Evolutionary conservation across 2,797 vertebrate genomes (phyloP), one percentile per base, ranked within the genome.

Genomic region (Channallabes apus): DNA sequence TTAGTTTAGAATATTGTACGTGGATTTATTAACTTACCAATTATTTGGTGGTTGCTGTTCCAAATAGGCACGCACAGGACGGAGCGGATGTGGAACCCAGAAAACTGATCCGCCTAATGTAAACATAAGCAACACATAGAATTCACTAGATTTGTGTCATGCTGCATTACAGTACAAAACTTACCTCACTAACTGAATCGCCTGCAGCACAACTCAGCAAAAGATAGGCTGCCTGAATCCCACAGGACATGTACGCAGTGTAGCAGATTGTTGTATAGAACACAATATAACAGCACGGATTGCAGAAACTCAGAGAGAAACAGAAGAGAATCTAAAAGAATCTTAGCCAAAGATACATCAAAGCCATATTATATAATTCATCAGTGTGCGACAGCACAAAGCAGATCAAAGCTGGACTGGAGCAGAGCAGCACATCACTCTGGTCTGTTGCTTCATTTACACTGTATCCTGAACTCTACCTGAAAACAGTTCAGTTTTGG

Each of bases 41-140:
- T 99, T 93, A 99, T 99, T 94, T 99, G 98, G 89, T 99, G 98
- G 90, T 94, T 98, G 93, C 97, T 99, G 93, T 99, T 99, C 98
- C 98, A 99, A 92, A 99, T 99, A 54, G 98, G 98, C 89, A 99
- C 98, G 89, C 98, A 99, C 80, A 99, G 96, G 90, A 99, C 97
- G 41, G 98, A 99, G 88, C 97, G 96, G 91, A 98, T 99, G 85
- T 99, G 98, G 93, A 99, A 99, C 87, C 98, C 97, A 68, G 97
- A 97, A 92, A 99, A 98, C 92, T 99, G 98, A 90, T 99, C 98
- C 79, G 97, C 98, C 98, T 99, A 88, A 88, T 88, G 90, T 3
- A 78, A 88, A 90, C 88, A 88, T 32, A 84, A 79, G 29, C 54
- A 73, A 84, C 64, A 84, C 17, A 87, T 20, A 17, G 14, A 59